These are phyloP conservation scores for Abramis brama DNA, from an alignment of 2,113 vertebrate genomes.

Conservation along the genomic window DNA sequence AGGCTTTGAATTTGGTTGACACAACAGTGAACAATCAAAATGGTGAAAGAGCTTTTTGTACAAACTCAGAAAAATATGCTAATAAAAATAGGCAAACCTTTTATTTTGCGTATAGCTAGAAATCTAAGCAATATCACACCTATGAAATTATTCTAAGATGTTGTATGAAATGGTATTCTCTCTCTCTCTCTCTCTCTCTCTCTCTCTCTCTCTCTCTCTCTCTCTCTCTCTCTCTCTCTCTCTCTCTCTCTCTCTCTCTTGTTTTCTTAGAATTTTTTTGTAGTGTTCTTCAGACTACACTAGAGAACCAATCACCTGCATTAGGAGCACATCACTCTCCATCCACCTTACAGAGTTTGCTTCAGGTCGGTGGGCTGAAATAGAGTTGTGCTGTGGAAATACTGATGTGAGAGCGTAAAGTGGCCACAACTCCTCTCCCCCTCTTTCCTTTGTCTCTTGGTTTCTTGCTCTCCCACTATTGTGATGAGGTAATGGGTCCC, in stretches of 20 bases:
- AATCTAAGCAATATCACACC: not conserved
- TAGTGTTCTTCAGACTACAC: slow-evolving; percentile 36
- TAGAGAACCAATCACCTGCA: slow-evolving; percentile 31
- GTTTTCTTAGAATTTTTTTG: too few species aligned
- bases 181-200: too few species aligned
- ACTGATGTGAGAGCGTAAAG: slow-evolving; percentile 42
- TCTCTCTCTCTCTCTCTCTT: too few species aligned
- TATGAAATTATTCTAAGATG: not conserved
- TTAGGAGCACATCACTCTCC: slow-evolving; percentile 47
- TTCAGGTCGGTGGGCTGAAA: slow-evolving; percentile 40
- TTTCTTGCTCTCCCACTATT: slow-evolving; percentile 47
- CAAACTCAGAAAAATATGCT: not conserved
- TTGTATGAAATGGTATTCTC: not conserved
- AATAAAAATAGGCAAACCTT: not conserved
- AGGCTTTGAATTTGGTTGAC: slow-evolving; percentile 62
- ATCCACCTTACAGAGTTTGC: slow-evolving; percentile 13
- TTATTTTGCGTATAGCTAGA: not conserved
- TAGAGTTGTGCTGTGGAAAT: slow-evolving; percentile 52
- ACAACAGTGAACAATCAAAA: slow-evolving; percentile 56
- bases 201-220: too few species aligned
- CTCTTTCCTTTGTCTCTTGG: slow-evolving; percentile 44
- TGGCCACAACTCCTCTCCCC: slow-evolving; percentile 45
- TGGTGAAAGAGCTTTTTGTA: slow-evolving; percentile 23
- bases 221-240: too few species aligned
- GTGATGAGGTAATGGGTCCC: slow-evolving; percentile 60